Evolutionary conservation across 53 echinoderm and acorn worm species (phyloP).

Genomic region (Mesocentrotus franciscanus): DNA sequence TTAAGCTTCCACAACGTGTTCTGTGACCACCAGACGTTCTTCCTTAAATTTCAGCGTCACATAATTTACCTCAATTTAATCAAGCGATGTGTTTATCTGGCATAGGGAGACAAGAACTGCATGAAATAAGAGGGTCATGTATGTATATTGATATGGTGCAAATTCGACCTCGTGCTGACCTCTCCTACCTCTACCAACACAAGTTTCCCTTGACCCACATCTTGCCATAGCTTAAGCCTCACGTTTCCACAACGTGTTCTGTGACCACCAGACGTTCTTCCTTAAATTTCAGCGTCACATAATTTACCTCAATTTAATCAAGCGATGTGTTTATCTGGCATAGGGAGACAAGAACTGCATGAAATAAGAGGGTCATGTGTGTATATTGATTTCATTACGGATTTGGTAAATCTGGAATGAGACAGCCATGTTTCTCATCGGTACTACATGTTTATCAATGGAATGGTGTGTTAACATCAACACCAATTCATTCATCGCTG

Average conservation of each 20-base stretch:
- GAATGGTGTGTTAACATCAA: no score
- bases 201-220: not conserved
- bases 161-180: not conserved
- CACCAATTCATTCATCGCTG: no score
- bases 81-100: not conserved
- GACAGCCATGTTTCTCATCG: no score
- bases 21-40: not conserved
- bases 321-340: not conserved
- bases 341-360: not conserved
- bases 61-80: slow-evolving; percentile 21
- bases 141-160: not conserved
- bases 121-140: not conserved
- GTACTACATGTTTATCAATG: no score
- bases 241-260: no score
- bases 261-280: not conserved
- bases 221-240: not conserved
- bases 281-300: not conserved
- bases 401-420: no score
- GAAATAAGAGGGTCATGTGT: not conserved
- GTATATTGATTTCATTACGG: not conserved
- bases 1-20: not conserved
- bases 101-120: not conserved
- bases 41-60: not conserved
- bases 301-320: slow-evolving; percentile 16
- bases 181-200: not conserved